Conservation (phyloP, 1,140 invertebrate genomes). For the Melanaphis sacchari region DNA sequence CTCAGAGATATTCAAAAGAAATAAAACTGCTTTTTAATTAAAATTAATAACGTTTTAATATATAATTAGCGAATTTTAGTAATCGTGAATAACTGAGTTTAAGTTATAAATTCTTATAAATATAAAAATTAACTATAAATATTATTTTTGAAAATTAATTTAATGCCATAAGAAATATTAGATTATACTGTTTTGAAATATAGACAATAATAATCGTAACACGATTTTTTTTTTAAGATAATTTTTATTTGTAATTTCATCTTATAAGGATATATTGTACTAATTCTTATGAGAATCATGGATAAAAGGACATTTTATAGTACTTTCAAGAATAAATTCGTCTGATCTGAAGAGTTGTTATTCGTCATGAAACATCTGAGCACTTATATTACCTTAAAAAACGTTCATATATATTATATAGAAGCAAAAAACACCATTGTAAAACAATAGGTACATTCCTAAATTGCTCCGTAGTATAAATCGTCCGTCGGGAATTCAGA, state of each 20-base stretch:
- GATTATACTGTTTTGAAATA: background rate
- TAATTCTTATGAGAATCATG: background rate
- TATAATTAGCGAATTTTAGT: no score
- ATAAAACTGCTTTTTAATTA: no score
- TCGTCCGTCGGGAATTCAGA: background rate
- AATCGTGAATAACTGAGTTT: background rate
- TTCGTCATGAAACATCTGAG: background rate
- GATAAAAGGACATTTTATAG: background rate
- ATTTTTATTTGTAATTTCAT: background rate
- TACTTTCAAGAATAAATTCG: background rate
- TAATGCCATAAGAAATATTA: background rate
- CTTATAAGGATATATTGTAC: background rate
- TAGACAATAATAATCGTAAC: no score
- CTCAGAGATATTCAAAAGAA: no score
- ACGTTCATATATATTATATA: background rate
- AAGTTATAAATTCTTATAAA: background rate
- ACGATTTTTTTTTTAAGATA: background rate
- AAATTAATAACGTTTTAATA: no score
- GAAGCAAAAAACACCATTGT: background rate
- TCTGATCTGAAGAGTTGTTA: background rate
- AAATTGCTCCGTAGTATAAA: background rate
- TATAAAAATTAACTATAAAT: background rate
- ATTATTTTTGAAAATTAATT: background rate
- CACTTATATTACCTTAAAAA: background rate
- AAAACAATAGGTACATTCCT: background rate